phyloP scores from a whole-genome alignment of 92 coral and sea anemone genomes.

The Metridium senile region DNA sequence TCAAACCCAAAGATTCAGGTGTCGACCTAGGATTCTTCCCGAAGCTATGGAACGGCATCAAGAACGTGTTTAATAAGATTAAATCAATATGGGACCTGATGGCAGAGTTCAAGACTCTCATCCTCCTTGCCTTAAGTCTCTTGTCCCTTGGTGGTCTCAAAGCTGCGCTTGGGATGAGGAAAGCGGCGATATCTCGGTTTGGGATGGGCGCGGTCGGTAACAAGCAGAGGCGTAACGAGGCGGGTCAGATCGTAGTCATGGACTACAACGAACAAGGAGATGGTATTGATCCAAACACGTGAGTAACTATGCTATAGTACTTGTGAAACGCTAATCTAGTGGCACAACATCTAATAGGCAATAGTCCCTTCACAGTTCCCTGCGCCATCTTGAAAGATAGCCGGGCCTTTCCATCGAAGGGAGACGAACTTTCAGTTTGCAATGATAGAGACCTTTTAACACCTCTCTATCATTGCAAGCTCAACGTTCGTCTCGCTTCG shows the following conservation, averaged over 20 bases:
- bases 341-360: too few species aligned
- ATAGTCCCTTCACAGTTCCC: too few species aligned
- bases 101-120: slow-evolving; percentile 46
- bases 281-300: slow-evolving; percentile 83
- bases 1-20: slow-evolving; percentile 70
- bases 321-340: too few species aligned
- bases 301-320: too few species aligned
- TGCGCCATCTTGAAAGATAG: too few species aligned
- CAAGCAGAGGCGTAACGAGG: slow-evolving; percentile 28
- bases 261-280: slow-evolving; percentile 86
- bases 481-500: too few species aligned
- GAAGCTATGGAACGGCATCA: slow-evolving; percentile 64
- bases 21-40: slow-evolving; percentile 67
- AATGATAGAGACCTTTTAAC: too few species aligned
- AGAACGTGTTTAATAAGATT: slow-evolving; percentile 51
- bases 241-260: slow-evolving; percentile 71
- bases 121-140: slow-evolving; percentile 40
- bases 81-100: slow-evolving; percentile 44
- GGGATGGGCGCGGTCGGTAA: slow-evolving; percentile 77
- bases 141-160: slow-evolving; percentile 70
- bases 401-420: too few species aligned
- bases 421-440: too few species aligned
- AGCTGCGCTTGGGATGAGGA: slow-evolving; percentile 63
- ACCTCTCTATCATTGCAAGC: too few species aligned
- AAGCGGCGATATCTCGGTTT: slow-evolving; percentile 45